Evolutionary conservation across 1,140 invertebrate genomes (phyloP).

Genomic region (Rhyzopertha dominica): DNA sequence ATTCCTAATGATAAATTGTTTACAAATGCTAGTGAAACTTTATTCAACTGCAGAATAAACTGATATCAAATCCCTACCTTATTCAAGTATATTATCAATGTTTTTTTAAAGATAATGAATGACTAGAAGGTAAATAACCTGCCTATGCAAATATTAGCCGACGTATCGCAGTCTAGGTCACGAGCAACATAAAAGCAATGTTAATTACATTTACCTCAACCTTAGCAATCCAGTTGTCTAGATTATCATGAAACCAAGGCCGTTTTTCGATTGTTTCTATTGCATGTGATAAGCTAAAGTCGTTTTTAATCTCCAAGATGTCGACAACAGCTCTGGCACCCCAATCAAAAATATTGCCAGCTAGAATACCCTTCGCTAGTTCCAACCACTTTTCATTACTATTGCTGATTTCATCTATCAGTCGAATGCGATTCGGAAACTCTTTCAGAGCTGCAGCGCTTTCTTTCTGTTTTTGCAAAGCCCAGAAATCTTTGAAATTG

Average conservation of each 20-base stretch:
- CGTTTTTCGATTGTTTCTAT: conserved; percentile 65
- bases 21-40: too few relatives aligned
- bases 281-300: conserved; percentile 79
- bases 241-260: conserved; percentile 87
- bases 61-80: too few relatives aligned
- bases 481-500: conserved; percentile 91
- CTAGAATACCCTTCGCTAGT: conserved; percentile 55
- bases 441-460: conserved; percentile 52
- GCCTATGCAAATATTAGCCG: too few relatives aligned
- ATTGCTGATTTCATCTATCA: conserved; percentile 54
- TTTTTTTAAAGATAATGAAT: too few relatives aligned
- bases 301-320: conserved; percentile 67
- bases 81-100: too few relatives aligned
- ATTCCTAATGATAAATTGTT: too few relatives aligned
- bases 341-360: conserved; percentile 95
- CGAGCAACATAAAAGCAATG: too few relatives aligned
- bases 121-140: too few relatives aligned
- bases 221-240: conserved; percentile 77
- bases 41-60: too few relatives aligned
- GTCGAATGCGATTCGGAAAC: conserved; percentile 50
- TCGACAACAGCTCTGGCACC: conserved; percentile 82
- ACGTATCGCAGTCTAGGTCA: too few relatives aligned
- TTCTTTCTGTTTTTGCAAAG: conserved; percentile 62
- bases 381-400: conserved; percentile 54
- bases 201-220: conserved; percentile 53